Evolutionary conservation across 2,888 invertebrate species (phyloP).

Genomic region (Fragum whitleyi): DNA sequence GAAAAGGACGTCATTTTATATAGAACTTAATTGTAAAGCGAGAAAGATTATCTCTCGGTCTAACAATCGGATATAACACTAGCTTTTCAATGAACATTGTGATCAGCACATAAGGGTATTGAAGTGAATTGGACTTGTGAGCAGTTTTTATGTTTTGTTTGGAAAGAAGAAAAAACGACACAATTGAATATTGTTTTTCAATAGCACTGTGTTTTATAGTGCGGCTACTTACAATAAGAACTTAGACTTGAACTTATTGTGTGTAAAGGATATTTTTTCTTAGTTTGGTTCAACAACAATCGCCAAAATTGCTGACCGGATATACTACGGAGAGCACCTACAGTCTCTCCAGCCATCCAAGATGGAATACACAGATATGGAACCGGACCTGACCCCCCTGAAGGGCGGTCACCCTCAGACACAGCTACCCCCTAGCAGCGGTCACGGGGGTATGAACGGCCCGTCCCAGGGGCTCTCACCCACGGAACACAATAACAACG

Average conservation of each 20-base stretch:
- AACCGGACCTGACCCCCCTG: slow-evolving; percentile 62
- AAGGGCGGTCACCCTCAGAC: slow-evolving; percentile 63
- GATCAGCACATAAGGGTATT: slow-evolving; percentile 37
- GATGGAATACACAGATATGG: slow-evolving; percentile 64
- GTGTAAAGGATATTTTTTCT: not conserved
- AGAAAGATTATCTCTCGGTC: slow-evolving; percentile 61
- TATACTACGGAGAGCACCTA: slow-evolving; percentile 19
- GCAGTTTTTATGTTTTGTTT: slow-evolving; percentile 14
- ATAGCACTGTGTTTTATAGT: too few species aligned
- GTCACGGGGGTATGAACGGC: slow-evolving; percentile 64
- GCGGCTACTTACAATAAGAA: not conserved
- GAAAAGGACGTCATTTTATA: slow-evolving; percentile 71
- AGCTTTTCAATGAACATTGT: slow-evolving; percentile 63
- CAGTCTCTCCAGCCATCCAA: slow-evolving; percentile 26
- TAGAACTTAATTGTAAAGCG: slow-evolving; percentile 63
- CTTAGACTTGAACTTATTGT: not conserved
- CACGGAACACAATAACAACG: slow-evolving; percentile 44
- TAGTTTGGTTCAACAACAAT: not conserved
- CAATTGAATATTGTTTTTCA: not conserved
- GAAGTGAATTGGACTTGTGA: slow-evolving; percentile 19
- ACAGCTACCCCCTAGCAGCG: slow-evolving; percentile 60
- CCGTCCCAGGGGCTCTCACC: slow-evolving; percentile 46
- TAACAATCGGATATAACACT: slow-evolving; percentile 62
- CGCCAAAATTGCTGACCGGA: slow-evolving; percentile 25
- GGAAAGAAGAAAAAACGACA: not conserved